phyloP scores from a whole-genome alignment of 2,113 vertebrate species.

The Eulacestoma nigropectus region DNA sequence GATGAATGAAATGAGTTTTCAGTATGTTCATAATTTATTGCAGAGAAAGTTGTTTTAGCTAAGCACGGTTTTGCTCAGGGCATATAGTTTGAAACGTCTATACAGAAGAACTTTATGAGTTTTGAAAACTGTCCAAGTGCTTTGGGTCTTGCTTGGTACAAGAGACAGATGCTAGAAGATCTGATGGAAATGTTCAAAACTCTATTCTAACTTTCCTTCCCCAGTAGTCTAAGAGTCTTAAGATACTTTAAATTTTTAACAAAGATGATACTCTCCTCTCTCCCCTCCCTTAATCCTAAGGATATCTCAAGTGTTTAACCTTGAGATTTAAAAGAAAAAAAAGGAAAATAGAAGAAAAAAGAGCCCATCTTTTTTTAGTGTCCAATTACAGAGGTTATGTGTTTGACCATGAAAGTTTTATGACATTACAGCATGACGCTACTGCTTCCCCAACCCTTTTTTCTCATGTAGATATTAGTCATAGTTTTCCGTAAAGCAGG shows the following conservation, averaged over 20 bases:
- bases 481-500: background rate
- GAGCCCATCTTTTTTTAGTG: background rate
- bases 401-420: background rate
- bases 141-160: background rate
- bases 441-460: background rate
- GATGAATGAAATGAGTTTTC: background rate
- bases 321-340: background rate
- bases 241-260: background rate
- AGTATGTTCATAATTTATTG: background rate
- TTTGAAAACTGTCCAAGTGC: background rate
- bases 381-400: background rate
- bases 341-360: background rate
- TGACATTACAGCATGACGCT: background rate
- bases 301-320: background rate
- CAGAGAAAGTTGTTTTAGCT: background rate
- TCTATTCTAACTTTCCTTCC: background rate
- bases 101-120: background rate
- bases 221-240: background rate
- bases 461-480: background rate
- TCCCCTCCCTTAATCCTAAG: background rate
- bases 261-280: background rate
- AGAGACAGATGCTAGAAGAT: background rate
- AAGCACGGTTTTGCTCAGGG: background rate
- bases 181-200: background rate
- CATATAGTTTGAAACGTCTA: background rate